These are phyloP conservation scores for Chloromyia formosa DNA, from an alignment of 2,888 invertebrate species.

Conservation along the genomic window DNA sequence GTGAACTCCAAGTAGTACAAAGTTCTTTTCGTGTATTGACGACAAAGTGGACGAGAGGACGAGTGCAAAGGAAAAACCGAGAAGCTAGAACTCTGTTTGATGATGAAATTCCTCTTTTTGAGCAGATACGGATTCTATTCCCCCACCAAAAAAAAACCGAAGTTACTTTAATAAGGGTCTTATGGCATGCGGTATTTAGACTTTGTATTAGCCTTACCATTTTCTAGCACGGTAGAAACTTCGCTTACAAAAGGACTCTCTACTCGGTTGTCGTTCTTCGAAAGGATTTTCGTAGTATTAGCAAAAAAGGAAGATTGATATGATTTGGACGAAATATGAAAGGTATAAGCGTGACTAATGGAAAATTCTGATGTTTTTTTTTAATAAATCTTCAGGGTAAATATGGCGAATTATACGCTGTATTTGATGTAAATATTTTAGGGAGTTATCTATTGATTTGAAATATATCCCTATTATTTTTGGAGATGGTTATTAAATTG, in stretches of 20 bases:
- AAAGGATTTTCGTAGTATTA: background rate
- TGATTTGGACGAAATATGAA: background rate
- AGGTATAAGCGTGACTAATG: constrained; percentile 4
- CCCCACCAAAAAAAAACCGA: background rate
- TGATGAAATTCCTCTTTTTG: constrained; percentile 1
- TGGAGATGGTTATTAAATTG: no score
- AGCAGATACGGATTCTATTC: background rate
- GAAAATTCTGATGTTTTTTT: background rate
- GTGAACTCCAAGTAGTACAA: background rate
- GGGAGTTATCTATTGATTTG: no score
- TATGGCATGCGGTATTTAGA: background rate
- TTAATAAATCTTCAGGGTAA: constrained; percentile 4
- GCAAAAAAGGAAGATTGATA: background rate
- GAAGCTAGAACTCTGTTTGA: background rate
- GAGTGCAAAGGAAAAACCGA: no score
- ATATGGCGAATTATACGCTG: background rate
- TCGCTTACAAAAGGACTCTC: no score
- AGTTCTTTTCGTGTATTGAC: background rate
- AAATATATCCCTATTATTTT: no score
- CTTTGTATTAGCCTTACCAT: no score
- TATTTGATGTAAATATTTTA: no score
- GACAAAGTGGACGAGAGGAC: background rate
- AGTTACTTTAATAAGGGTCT: background rate
- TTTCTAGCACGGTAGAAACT: no score
- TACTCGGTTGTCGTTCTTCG: background rate